phyloP scores from a whole-genome alignment of 2,113 vertebrate genomes.

The Cyphomyrus discorhynchus region DNA sequence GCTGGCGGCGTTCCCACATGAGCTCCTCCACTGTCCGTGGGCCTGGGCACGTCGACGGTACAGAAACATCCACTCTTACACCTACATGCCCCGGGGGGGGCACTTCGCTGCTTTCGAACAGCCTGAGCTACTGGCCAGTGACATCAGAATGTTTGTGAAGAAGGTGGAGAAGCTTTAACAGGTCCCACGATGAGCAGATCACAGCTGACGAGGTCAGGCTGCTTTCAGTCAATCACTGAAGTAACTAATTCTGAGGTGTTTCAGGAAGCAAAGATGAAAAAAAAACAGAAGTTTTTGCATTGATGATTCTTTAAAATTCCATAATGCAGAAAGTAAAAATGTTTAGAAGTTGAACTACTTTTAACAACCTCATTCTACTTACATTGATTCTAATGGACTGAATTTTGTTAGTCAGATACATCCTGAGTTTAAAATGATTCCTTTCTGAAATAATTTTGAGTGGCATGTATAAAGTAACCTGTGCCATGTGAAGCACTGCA shows the following conservation, averaged over 20 bases:
- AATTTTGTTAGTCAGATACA: background rate
- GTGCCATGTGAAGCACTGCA: background rate
- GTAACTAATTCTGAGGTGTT: background rate
- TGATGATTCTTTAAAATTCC: background rate
- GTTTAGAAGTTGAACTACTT: background rate
- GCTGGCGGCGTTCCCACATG: constrained; percentile 69
- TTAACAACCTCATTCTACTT: background rate
- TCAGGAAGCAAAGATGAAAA: background rate
- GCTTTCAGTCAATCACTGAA: background rate
- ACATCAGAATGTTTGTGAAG: constrained; percentile 66
- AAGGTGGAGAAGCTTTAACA: constrained; percentile 62
- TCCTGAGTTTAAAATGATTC: background rate
- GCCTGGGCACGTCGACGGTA: constrained; percentile 56
- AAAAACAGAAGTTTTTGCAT: background rate
- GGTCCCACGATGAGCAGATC: background rate
- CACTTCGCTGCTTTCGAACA: constrained; percentile 82
- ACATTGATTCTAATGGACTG: background rate
- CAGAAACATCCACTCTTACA: constrained; percentile 64
- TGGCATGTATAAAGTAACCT: background rate
- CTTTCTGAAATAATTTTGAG: background rate
- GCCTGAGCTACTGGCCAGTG: constrained; percentile 67
- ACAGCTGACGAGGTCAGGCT: background rate
- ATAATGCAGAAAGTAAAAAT: background rate
- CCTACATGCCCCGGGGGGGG: constrained; percentile 69
- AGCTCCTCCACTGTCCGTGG: constrained; percentile 60